These are phyloP conservation scores for Tenthredo livida DNA, from an alignment of 2,888 invertebrate genomes.

Conservation along the genomic window DNA sequence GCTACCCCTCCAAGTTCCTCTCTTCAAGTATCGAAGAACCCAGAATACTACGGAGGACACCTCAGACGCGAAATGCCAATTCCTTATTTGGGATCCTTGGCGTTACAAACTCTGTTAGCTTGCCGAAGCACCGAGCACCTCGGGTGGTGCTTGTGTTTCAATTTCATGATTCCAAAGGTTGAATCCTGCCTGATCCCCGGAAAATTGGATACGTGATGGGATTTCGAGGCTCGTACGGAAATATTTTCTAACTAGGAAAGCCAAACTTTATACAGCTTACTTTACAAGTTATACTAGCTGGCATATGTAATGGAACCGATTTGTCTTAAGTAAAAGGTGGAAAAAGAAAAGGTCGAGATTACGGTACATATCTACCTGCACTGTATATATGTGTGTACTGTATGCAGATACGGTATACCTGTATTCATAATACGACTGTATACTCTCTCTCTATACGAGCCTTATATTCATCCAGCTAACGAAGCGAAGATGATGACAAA, in stretches of 20 bases:
- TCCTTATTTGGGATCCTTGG: conserved; percentile 33
- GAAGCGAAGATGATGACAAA: conserved; percentile 32
- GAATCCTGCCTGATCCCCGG: conserved; percentile 74
- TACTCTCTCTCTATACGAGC: background rate
- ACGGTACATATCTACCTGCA: background rate
- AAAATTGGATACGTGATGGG: conserved; percentile 77
- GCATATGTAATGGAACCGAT: conserved; percentile 11
- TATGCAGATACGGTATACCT: conserved; percentile 6
- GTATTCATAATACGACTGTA: background rate
- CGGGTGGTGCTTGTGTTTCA: conserved; percentile 50
- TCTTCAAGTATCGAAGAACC: background rate
- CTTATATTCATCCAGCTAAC: conserved; percentile 35
- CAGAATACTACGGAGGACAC: background rate
- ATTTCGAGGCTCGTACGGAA: conserved; percentile 63
- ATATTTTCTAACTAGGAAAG: conserved; percentile 48
- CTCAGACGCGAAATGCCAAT: background rate
- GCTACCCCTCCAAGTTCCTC: background rate
- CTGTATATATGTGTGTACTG: too few species aligned
- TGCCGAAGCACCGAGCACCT: background rate
- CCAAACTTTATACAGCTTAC: conserved; percentile 39
- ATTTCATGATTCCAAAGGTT: conserved; percentile 69
- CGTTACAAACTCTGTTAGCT: conserved; percentile 16
- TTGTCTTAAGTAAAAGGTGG: conserved; percentile 25
- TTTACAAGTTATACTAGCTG: conserved; percentile 26
- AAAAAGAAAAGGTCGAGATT: background rate